Percentiles rank a stretch among this genome's conserved stretches.
Conservation (phyloP, 2,797 vertebrate species). For the Anguilla anguilla region DNA sequence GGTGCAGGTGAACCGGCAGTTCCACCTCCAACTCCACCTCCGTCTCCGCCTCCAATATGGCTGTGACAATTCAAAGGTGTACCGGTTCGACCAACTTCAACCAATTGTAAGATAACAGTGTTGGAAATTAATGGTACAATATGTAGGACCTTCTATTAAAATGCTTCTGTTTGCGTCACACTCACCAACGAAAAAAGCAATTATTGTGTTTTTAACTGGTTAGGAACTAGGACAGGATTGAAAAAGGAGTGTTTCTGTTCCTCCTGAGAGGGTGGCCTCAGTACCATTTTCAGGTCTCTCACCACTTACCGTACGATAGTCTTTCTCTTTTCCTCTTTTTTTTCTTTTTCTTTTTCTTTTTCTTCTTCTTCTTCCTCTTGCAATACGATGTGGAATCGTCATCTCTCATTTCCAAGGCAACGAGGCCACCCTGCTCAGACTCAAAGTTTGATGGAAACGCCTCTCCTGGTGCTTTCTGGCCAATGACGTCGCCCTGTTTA, state of each 20-base stretch:
- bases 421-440: background rate
- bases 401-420: background rate
- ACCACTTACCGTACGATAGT: constrained; percentile 85
- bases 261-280: background rate
- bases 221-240: background rate
- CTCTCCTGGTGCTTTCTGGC: no score
- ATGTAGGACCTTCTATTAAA: no score
- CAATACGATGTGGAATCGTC: background rate
- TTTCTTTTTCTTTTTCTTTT: constrained; percentile 60
- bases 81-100: background rate
- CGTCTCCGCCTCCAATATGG: constrained; percentile 81
- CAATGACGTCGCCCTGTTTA: no score
- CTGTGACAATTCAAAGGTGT: constrained; percentile 66
- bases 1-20: constrained; percentile 71
- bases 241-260: background rate
- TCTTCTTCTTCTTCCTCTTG: background rate
- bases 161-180: no score
- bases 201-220: background rate
- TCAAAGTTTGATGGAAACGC: no score
- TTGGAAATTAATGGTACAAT: no score
- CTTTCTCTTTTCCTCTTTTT: constrained; percentile 74
- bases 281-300: background rate
- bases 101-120: background rate
- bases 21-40: constrained; percentile 74
- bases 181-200: no score